Base-by-base conservation (phyloP, 2,113 vertebrate genomes). In the Pseudorectes ferrugineus region DNA sequence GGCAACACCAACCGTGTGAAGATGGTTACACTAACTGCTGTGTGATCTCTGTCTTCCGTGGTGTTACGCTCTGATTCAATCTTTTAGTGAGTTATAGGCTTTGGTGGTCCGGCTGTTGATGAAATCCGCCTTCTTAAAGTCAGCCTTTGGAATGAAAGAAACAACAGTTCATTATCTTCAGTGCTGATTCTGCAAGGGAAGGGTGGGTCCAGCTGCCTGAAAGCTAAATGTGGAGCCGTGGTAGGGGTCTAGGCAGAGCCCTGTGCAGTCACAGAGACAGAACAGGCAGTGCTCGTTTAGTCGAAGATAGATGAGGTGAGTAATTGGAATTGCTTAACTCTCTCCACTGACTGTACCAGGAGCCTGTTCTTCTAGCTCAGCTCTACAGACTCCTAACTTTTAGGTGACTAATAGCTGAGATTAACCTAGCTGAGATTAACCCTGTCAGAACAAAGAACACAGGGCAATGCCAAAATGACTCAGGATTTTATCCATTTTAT, bases 91-190 rank as follows among this genome's bases (percentile, higher is more conserved):
- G 93, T 98, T 98, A 68, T 98, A 98, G 43, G 98, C 98, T 97
- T 97, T 99, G 35, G 97, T 96, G 35, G 98, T 99, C 72, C 97
- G 97, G 49, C 66, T 96, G 85, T 99, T 99, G 97, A 99, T 89
- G 92, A 99, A 99, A 97, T 99, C 98, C 0, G 95, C 58, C 97
- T 99, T 99, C 97, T 98, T 99, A 74, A 98, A 99, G 35, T 98
- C 98, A 81, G 97, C 96, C 99, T 99, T 97, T 52, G 84, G 93
- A 86, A 86, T 9, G 36, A 97, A 96, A 96, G 55, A 97, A 93
- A 94, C 31, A 75, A 93, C 43, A 89, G 36, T 65, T 66, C 1
- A 20, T 91, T 66, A 91, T 57, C 22, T 72, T 57, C 49, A 51
- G 43, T 7, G 58, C 51, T 6, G 5, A 35, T 51, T 73, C 59